Percentiles rank a stretch among this genome's conserved stretches.
These are phyloP conservation scores for Uloborus plumipes DNA, from an alignment of 2,888 invertebrate species.

Conservation along the genomic window DNA sequence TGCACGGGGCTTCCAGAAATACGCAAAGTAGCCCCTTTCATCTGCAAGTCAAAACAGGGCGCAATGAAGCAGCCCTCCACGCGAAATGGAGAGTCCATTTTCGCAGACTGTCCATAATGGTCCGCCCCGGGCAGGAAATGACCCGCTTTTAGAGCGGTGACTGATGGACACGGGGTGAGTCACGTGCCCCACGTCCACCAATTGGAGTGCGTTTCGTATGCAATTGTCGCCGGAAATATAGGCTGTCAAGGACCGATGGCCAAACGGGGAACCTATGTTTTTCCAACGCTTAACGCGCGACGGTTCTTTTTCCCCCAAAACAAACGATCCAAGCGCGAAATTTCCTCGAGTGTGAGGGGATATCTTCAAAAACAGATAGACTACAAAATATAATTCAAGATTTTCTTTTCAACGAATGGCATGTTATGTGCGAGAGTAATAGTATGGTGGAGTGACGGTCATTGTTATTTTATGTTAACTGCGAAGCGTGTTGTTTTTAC, in stretches of 20 bases:
- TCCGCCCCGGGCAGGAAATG: conserved; percentile 42
- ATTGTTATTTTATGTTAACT: too few relatives aligned
- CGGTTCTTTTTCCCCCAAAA: conserved; percentile 15
- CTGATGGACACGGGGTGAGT: conserved; percentile 46
- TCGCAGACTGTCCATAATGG: background rate
- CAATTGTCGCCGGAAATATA: conserved; percentile 59
- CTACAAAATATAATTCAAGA: too few relatives aligned
- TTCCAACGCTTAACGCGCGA: conserved; percentile 13
- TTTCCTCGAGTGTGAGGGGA: too few relatives aligned
- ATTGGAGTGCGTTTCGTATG: too few relatives aligned
- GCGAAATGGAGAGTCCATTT: conserved; percentile 15
- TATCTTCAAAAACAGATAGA: too few relatives aligned
- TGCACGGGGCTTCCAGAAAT: too few relatives aligned
- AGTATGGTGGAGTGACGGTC: too few relatives aligned
- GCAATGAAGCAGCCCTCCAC: conserved; percentile 37
- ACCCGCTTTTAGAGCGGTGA: conserved; percentile 44
- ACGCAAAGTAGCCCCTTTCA: conserved; percentile 15
- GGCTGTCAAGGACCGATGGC: conserved; percentile 39
- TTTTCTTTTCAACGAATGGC: too few relatives aligned
- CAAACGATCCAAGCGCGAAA: too few relatives aligned
- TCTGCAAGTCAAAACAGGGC: conserved; percentile 58
- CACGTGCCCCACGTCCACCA: too few relatives aligned
- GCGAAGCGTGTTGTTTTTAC: too few relatives aligned
- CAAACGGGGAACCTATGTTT: conserved; percentile 50
- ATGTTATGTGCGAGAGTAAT: too few relatives aligned